phyloP scores from a whole-genome alignment of 2,888 invertebrate genomes.

The Laspeyria flexula region DNA sequence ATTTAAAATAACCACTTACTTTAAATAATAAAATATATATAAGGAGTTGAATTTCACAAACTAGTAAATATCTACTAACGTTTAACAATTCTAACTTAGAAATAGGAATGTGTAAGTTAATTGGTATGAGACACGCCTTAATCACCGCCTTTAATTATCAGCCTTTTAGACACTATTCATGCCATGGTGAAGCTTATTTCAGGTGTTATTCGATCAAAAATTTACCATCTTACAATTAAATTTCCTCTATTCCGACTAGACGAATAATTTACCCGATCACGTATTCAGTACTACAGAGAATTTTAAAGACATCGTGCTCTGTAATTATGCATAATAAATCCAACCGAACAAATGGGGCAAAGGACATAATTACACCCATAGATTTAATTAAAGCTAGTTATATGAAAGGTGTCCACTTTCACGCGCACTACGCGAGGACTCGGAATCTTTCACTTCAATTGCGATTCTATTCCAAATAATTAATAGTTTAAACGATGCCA shows the following conservation, averaged over 20 bases:
- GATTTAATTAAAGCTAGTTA: conserved; percentile 77
- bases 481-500: conserved; percentile 50
- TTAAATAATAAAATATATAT: background rate
- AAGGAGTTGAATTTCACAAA: conserved; percentile 18
- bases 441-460: conserved; percentile 47
- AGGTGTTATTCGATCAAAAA: conserved; percentile 82
- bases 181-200: conserved; percentile 75
- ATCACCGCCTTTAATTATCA: conserved; percentile 66
- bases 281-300: conserved; percentile 60
- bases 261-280: conserved; percentile 63
- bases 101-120: conserved; percentile 42
- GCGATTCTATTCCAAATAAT: conserved; percentile 61
- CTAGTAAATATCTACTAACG: conserved; percentile 17
- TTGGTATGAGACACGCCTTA: conserved; percentile 50
- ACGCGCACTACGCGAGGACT: conserved; percentile 70
- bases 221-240: conserved; percentile 72
- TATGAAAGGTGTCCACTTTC: conserved; percentile 78
- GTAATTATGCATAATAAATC: conserved; percentile 77
- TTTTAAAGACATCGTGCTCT: conserved; percentile 70
- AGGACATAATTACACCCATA: conserved; percentile 78
- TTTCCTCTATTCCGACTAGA: conserved; percentile 58
- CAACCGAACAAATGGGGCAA: conserved; percentile 77
- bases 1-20: background rate
- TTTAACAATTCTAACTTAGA: conserved; percentile 32
- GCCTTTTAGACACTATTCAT: conserved; percentile 61